Conservation (phyloP, 2,797 vertebrate genomes). For the Tympanoctomys barrerae region DNA sequence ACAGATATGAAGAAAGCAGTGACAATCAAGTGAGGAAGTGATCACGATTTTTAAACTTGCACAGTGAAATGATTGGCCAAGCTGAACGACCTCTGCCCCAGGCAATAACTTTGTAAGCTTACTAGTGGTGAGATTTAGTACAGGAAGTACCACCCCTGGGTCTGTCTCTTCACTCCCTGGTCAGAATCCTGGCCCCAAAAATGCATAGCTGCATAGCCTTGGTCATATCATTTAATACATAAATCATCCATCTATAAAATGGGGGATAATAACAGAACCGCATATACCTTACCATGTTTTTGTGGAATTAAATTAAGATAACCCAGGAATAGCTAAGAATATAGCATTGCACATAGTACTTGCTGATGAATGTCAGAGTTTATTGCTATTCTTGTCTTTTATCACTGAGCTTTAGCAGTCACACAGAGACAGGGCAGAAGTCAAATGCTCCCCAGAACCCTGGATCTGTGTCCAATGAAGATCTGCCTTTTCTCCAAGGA, state of each 20-base stretch:
- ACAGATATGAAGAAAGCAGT: not conserved
- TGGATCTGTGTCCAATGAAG: not conserved
- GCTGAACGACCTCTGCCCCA: rapidly evolving
- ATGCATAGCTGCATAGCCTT: not conserved
- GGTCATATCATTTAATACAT: not conserved
- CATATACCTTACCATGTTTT: not conserved
- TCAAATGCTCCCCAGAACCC: too few relatives aligned
- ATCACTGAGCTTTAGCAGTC: not conserved
- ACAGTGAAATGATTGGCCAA: too few relatives aligned
- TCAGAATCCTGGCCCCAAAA: not conserved
- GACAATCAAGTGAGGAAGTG: not conserved
- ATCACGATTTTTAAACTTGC: not conserved
- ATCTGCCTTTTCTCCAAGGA: not conserved
- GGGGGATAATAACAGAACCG: not conserved
- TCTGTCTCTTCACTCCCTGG: not conserved
- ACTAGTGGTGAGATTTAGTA: not conserved
- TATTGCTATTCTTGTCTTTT: rapidly evolving
- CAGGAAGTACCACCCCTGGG: too few relatives aligned
- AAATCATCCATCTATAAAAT: not conserved
- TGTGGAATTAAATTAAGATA: not conserved
- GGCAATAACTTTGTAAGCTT: not conserved
- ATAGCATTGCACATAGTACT: too few relatives aligned
- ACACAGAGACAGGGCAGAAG: not conserved
- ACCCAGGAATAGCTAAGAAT: not conserved
- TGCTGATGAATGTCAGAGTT: not conserved